Evolutionary conservation across 2,888 invertebrate genomes (phyloP), one percentile per base, ranked within the genome.

Genomic region (Pycnomerus fuliginosus): DNA sequence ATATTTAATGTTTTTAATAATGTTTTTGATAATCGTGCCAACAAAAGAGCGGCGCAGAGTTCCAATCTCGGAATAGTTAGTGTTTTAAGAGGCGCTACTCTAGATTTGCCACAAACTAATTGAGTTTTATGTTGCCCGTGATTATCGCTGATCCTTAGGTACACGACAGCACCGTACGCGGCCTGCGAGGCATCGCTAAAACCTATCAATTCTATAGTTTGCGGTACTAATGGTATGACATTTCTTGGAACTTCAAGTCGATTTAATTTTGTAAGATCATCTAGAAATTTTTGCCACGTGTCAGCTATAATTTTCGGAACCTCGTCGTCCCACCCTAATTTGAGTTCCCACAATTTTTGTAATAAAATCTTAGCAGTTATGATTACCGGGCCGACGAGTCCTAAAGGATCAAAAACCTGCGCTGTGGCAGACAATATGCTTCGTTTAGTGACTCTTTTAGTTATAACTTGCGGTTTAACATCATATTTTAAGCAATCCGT

Each of bases 281-380:
- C 10, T 17, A 30, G 2, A 7, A 38, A 22, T 2, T 7, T 4
- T n/a, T n/a, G 2, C 32, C 32, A 40, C 11, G 3, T 24, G n/a
- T 10, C 14, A 8, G 15, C 16, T 13, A 40, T 14, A 3, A 7
- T 3, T 3, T 10, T n/a, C 3, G 33, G 34, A 2, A 42, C 15
- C 17, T n/a, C 12, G 2, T 42, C 27, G 14, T 41, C 41, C 41
- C 41, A 41, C 7, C 16, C 33, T 10, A 35, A 12, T 41, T 41
- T 34, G 10, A 8, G 1, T 8, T 3, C 2, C 34, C 41, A 41
- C 5, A 41, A 23, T 20, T 37, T 8, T 15, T 42, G 35, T 24
- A 34, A 15, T 4, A 36, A 28, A 11, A 36, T 35, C 36, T 42
- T 42, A 16, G 16, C 32, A 12, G 4, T 36, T 8, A 35, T 42